Percentiles rank a stretch among this genome's conserved stretches.
phyloP scores from a whole-genome alignment of 2,888 invertebrate genomes.

The Eristalis pertinax region DNA sequence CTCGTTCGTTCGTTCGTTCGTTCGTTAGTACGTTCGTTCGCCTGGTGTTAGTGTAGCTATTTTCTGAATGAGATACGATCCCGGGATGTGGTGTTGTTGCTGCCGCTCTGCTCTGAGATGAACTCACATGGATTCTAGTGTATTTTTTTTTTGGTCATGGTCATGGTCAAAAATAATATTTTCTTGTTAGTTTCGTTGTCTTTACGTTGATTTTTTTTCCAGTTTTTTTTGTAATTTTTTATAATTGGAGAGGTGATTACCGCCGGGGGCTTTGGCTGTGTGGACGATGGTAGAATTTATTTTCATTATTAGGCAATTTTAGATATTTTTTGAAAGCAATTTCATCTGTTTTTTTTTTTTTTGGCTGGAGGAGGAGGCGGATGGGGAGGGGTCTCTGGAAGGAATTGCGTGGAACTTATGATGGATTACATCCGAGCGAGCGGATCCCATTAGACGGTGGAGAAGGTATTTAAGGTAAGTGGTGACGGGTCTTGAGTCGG shows the following conservation, averaged over 20 bases:
- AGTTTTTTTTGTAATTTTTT: slow-evolving; percentile 44
- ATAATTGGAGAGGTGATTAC: slow-evolving; percentile 65
- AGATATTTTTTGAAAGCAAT: slow-evolving; percentile 24
- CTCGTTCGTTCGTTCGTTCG: slow-evolving; percentile 1
- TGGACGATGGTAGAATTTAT: slow-evolving; percentile 24
- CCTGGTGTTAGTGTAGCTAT: slow-evolving; percentile 33
- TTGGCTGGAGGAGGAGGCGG: background rate
- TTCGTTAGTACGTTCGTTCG: background rate
- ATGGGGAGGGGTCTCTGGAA: slow-evolving; percentile 20
- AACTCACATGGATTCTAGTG: slow-evolving; percentile 25
- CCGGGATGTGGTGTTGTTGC: background rate
- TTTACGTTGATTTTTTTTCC: slow-evolving; percentile 6
- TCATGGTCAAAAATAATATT: slow-evolving; percentile 69
- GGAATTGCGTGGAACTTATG: slow-evolving; percentile 64
- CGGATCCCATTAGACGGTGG: slow-evolving; percentile 1
- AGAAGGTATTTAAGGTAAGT: background rate
- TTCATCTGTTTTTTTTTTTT: background rate
- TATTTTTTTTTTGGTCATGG: slow-evolving; percentile 63
- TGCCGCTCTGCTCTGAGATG: slow-evolving; percentile 12
- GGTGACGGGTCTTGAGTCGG: background rate
- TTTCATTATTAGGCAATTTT: slow-evolving; percentile 48
- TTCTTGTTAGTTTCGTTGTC: slow-evolving; percentile 29
- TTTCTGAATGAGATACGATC: slow-evolving; percentile 53
- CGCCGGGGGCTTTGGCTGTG: slow-evolving; percentile 14
- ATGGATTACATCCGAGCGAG: slow-evolving; percentile 62